phyloP scores from a whole-genome alignment of 2,888 invertebrate genomes.

The Fragum fragum region DNA sequence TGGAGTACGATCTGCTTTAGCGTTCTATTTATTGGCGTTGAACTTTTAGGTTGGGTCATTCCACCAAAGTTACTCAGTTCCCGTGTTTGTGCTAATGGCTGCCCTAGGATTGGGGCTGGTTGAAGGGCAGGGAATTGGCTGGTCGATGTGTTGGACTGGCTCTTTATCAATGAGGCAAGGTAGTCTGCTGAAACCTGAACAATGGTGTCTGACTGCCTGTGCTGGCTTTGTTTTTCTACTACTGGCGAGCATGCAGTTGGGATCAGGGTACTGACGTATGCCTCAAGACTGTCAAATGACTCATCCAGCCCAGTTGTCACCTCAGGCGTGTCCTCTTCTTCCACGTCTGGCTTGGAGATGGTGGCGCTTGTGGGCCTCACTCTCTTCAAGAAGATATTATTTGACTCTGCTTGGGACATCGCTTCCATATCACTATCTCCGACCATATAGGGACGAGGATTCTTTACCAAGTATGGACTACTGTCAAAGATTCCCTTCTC shows the following conservation, averaged over 20 bases:
- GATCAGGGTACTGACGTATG: not conserved
- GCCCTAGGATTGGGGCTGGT: not conserved
- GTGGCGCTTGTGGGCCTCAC: not conserved
- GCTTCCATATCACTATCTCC: slow-evolving; percentile 4
- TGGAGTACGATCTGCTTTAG: not conserved
- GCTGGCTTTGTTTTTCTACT: not conserved
- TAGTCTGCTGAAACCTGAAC: slow-evolving; percentile 5
- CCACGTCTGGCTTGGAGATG: not conserved
- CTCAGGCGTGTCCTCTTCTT: not conserved
- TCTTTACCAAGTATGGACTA: not conserved
- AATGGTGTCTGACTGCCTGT: not conserved
- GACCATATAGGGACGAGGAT: not conserved
- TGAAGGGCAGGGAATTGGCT: not conserved
- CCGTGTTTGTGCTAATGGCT: not conserved
- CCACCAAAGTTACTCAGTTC: not conserved
- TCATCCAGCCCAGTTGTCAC: not conserved
- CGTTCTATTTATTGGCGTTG: not conserved
- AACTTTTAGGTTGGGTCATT: not conserved
- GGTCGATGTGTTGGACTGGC: not conserved
- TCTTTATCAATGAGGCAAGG: not conserved
- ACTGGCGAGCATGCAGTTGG: not conserved
- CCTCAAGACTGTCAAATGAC: not conserved
- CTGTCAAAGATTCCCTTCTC: slow-evolving; percentile 2
- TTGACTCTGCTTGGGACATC: slow-evolving; percentile 1
- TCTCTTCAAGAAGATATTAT: not conserved